A percentile compares a stretch with the other conserved stretches of the same genome.
Conservation (phyloP, 2,797 vertebrate genomes). For the Okamejei kenojei region DNA sequence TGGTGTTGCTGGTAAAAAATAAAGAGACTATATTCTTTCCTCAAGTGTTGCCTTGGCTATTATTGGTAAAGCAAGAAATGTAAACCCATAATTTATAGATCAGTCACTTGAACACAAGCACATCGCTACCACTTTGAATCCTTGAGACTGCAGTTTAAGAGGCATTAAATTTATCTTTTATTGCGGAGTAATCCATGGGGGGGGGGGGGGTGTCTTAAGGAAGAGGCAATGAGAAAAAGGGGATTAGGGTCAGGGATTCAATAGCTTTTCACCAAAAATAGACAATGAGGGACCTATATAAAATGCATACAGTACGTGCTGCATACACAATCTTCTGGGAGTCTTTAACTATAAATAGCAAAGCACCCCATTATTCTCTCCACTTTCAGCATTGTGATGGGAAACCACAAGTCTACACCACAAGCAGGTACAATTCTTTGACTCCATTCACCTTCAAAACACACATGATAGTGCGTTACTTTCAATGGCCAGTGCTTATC, state of each 20-base stretch:
- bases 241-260: neutral
- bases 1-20: no score
- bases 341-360: neutral
- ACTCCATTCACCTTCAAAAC: neutral
- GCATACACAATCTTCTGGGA: no score
- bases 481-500: neutral
- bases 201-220: no score
- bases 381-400: neutral
- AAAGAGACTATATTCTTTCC: no score
- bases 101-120: neutral
- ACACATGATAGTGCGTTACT: neutral
- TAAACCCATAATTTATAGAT: neutral
- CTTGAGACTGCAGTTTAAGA: no score
- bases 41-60: no score
- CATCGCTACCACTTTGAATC: neutral
- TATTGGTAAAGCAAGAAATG: neutral
- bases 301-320: no score
- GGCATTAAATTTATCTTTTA: no score
- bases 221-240: no score
- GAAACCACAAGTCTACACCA: neutral
- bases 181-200: no score
- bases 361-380: neutral
- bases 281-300: neutral
- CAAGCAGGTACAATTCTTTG: neutral
- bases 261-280: neutral